These are phyloP conservation scores for Gorsachius goisagi DNA, from an alignment of 2,113 vertebrate genomes.

Conservation along the genomic window DNA sequence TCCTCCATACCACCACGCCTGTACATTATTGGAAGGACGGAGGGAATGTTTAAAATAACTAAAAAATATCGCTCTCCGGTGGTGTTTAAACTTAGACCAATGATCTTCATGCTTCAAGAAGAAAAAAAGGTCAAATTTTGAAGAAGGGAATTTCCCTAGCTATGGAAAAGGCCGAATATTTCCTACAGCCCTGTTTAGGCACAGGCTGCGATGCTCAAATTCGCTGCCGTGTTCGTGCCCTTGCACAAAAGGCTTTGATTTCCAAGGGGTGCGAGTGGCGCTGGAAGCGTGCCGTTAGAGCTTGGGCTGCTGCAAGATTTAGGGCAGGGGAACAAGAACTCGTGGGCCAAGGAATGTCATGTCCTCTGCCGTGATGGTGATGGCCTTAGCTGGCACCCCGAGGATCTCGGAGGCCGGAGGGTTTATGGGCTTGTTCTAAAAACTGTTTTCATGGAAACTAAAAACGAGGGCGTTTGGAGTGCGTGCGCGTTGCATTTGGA, in stretches of 20 bases:
- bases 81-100: neutral
- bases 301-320: neutral
- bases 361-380: neutral
- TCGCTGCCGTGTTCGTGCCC: neutral
- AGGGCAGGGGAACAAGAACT: neutral
- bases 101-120: neutral
- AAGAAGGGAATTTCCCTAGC: neutral
- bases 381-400: neutral
- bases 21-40: neutral
- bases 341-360: neutral
- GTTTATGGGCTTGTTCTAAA: neutral
- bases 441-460: neutral
- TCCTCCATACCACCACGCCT: neutral
- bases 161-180: neutral
- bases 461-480: neutral
- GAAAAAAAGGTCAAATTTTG: too few species aligned
- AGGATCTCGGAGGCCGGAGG: neutral
- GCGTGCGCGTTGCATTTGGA: neutral
- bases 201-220: neutral
- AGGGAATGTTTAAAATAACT: neutral
- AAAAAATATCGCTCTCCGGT: neutral
- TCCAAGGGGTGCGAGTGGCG: neutral
- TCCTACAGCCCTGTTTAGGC: neutral
- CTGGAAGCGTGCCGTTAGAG: neutral
- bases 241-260: neutral